Conservation (phyloP, 2,797 vertebrate genomes). For the Florisuga fusca region DNA sequence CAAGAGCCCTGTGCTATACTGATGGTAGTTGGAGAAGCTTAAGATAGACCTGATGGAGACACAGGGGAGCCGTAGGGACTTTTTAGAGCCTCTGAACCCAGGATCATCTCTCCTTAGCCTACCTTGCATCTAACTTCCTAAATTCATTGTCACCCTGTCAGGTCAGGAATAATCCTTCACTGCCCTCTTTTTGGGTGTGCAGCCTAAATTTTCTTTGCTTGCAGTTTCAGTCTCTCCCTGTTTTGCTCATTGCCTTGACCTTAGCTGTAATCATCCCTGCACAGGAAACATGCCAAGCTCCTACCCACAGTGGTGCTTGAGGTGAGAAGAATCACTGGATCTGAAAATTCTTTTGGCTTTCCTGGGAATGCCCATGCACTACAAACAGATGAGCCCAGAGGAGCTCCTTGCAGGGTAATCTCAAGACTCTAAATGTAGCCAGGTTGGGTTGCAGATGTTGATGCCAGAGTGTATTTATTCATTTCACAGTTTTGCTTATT, state of each 20-base stretch:
- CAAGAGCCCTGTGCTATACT: background rate
- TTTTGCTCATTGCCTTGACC: background rate
- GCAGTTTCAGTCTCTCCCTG: background rate
- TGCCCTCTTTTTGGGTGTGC: background rate
- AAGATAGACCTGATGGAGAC: background rate
- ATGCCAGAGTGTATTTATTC: slow-evolving; percentile 65
- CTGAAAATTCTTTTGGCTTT: background rate
- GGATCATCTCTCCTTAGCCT: background rate
- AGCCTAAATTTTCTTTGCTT: background rate
- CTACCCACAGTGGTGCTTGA: background rate
- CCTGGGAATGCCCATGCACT: background rate
- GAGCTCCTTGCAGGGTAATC: slow-evolving; percentile 54
- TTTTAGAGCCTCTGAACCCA: background rate
- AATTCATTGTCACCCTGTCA: background rate
- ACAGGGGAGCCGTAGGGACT: background rate
- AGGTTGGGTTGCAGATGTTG: slow-evolving; percentile 39
- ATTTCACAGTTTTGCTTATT: slow-evolving; percentile 68
- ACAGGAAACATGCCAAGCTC: background rate
- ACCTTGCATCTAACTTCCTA: background rate
- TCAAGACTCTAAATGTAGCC: background rate
- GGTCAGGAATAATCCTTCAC: background rate
- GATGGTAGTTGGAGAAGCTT: background rate
- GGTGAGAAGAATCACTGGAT: background rate
- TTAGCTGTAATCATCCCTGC: background rate
- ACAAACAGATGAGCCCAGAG: background rate